A percentile compares a stretch with the other conserved stretches of the same genome.
Conservation (phyloP, 2,113 vertebrate genomes). For the Eira barbara region DNA sequence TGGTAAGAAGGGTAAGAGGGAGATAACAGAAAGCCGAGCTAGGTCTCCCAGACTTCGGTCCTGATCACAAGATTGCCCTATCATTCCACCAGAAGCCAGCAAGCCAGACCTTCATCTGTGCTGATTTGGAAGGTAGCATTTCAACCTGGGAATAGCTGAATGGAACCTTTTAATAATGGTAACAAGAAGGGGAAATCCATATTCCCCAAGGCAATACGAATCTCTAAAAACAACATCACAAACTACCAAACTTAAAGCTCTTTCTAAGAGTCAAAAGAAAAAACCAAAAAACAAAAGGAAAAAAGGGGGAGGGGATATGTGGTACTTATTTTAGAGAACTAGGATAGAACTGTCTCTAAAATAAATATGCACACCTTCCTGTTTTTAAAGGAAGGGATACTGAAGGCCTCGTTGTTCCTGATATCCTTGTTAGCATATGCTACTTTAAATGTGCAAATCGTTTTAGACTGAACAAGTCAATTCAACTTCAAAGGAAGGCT, state of each 20-base stretch:
- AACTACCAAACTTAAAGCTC: background rate
- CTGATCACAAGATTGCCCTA: background rate
- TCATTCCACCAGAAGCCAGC: background rate
- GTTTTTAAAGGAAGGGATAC: background rate
- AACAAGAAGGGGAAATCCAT: background rate
- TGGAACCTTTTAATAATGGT: background rate
- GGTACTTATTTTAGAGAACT: background rate
- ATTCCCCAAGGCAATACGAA: background rate
- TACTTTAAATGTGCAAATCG: constrained; percentile 48
- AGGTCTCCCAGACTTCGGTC: background rate
- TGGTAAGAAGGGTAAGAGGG: background rate
- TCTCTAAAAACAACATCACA: background rate
- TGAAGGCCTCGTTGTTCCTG: background rate
- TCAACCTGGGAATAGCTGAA: background rate
- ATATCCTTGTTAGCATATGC: background rate
- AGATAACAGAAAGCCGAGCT: background rate
- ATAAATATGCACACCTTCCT: background rate
- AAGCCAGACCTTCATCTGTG: background rate
- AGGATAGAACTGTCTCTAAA: constrained; percentile 26
- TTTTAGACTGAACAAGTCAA: constrained; percentile 53
- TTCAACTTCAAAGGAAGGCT: constrained; percentile 56
- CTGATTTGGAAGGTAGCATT: background rate
- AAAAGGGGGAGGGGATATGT: too few relatives aligned
- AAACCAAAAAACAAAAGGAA: background rate
- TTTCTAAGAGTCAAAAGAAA: background rate